Evolutionary conservation across 1,140 invertebrate genomes (phyloP).

Genomic region (Saccostrea cuccullata): DNA sequence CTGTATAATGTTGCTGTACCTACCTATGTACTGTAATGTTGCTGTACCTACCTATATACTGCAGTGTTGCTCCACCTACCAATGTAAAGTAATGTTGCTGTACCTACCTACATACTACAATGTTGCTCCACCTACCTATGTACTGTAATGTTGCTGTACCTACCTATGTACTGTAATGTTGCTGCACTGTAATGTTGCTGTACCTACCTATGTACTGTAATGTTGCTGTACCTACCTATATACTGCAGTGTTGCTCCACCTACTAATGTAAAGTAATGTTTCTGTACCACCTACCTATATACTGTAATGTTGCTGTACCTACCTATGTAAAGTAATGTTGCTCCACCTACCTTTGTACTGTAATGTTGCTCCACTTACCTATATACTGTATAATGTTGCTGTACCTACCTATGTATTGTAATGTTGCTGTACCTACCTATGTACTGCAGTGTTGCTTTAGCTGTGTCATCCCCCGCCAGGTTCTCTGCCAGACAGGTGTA

Average conservation of each 20-base stretch:
- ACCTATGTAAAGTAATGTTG: no score
- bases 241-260: neutral
- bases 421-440: slow-evolving; percentile 64
- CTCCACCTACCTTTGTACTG: neutral
- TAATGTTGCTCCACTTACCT: no score
- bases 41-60: neutral
- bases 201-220: neutral
- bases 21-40: neutral
- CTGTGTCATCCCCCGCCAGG: slow-evolving; percentile 69
- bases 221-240: neutral
- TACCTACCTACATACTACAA: neutral
- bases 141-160: neutral
- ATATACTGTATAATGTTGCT: neutral
- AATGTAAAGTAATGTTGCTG: no score
- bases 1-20: no score
- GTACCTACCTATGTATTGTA: neutral
- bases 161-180: neutral
- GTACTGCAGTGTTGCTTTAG: slow-evolving; percentile 65
- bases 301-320: neutral
- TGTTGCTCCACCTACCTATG: neutral
- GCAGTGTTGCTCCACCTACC: neutral
- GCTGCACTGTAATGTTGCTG: neutral
- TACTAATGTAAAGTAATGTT: no score
- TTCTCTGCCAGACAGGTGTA: slow-evolving; percentile 77
- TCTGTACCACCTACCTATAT: neutral